phyloP scores from a whole-genome alignment of 2,888 invertebrate species.

The Drosophila pegasa region DNA sequence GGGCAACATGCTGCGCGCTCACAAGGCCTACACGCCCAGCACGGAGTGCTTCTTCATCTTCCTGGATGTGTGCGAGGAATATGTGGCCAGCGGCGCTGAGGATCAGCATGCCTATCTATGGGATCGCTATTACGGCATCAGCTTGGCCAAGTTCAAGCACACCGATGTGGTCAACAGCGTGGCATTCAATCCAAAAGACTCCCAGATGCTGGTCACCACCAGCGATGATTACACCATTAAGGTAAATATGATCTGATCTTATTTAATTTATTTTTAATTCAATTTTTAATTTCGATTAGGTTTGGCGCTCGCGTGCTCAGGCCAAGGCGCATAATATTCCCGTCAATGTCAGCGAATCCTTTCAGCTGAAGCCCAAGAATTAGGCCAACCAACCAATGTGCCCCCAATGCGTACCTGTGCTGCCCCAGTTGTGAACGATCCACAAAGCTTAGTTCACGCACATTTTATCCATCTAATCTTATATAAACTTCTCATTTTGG shows the following conservation, averaged over 20 bases:
- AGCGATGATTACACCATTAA: conserved; percentile 93
- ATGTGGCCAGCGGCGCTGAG: conserved; percentile 94
- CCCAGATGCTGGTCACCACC: conserved; percentile 92
- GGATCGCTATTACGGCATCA: conserved; percentile 93
- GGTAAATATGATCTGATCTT: conserved; percentile 63
- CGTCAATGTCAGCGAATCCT: conserved; percentile 72
- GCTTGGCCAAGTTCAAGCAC: conserved; percentile 91
- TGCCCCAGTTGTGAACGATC: conserved; percentile 8
- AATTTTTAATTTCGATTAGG: conserved; percentile 48
- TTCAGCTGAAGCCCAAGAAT: conserved; percentile 71
- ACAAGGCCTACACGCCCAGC: conserved; percentile 93
- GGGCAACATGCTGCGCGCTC: conserved; percentile 91
- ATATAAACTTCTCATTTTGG: conserved; percentile 27
- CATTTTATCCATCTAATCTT: conserved; percentile 2
- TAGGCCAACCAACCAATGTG: conserved; percentile 14
- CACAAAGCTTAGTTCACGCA: background rate
- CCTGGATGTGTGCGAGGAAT: conserved; percentile 92
- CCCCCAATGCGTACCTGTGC: conserved; percentile 38
- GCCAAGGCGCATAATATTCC: conserved; percentile 72
- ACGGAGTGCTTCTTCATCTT: conserved; percentile 95
- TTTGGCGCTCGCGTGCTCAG: conserved; percentile 81
- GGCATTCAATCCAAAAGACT: conserved; percentile 92
- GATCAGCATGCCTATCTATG: conserved; percentile 93
- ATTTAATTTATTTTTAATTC: background rate
- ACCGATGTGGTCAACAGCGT: conserved; percentile 93